Percentiles rank a stretch among this genome's conserved stretches.
Evolutionary conservation across 1,140 invertebrate genomes (phyloP).

Genomic region (Macrocentrus cingulum): DNA sequence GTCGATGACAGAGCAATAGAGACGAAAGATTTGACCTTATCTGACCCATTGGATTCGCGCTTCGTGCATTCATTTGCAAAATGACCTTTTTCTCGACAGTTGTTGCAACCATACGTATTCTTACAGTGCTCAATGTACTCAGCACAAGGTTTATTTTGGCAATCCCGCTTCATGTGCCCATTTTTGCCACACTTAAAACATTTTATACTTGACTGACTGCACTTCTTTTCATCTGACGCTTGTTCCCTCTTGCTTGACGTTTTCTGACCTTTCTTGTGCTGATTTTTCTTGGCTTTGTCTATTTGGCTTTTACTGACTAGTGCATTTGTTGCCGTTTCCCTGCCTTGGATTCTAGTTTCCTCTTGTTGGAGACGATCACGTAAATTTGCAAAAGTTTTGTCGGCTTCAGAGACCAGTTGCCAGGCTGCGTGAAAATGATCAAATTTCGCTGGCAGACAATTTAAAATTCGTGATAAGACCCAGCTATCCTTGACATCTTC

Average conservation of each 20-base stretch:
- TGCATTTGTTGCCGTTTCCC: not conserved
- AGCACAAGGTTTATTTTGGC: constrained; percentile 29
- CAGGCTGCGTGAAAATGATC: constrained; percentile 31
- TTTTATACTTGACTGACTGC: too few species aligned
- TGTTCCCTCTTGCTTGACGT: constrained; percentile 33
- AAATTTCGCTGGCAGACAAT: constrained; percentile 26
- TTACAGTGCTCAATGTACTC: constrained; percentile 35
- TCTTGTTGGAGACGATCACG: too few species aligned
- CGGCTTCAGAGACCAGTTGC: too few species aligned
- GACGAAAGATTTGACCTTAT: constrained; percentile 23
- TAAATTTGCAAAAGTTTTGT: too few species aligned
- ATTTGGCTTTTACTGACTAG: not conserved
- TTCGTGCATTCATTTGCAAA: constrained; percentile 25
- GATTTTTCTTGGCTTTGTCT: not conserved
- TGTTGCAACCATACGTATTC: constrained; percentile 30
- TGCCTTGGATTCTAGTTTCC: too few species aligned
- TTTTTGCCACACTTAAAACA: too few species aligned
- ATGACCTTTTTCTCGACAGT: constrained; percentile 28
- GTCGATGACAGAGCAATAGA: constrained; percentile 25
- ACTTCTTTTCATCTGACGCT: too few species aligned
- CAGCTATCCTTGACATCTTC: constrained; percentile 31
- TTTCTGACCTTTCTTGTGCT: not conserved
- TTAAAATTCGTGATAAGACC: constrained; percentile 30
- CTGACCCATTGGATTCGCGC: constrained; percentile 5
- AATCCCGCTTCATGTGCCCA: not conserved